A percentile compares a stretch with the other conserved stretches of the same genome.
Evolutionary conservation across 2,797 vertebrate genomes (phyloP).

Genomic region (Enoplosus armatus): DNA sequence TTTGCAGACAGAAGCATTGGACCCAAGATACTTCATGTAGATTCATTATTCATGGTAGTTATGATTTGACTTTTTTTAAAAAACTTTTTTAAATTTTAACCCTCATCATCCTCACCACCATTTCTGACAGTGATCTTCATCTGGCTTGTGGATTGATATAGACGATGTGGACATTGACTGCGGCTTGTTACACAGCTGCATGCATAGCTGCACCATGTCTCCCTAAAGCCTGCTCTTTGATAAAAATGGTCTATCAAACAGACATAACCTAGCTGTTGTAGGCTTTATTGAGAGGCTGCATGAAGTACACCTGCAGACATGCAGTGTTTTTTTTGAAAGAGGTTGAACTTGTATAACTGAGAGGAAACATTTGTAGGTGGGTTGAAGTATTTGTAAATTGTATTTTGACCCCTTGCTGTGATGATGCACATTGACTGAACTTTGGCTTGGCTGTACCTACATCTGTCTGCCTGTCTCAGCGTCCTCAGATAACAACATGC

Average conservation of each 20-base stretch:
- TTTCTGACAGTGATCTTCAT: conserved; percentile 31
- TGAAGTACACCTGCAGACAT: neutral
- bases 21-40: neutral
- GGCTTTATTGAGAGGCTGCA: neutral
- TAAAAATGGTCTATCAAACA: neutral
- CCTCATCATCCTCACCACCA: neutral
- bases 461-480: neutral
- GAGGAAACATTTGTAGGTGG: neutral
- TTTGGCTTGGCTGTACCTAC: neutral
- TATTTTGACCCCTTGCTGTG: neutral
- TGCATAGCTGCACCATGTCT: conserved; percentile 9
- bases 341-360: neutral
- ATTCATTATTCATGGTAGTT: conserved; percentile 13
- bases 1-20: neutral
- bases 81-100: too few species aligned
- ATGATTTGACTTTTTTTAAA: neutral
- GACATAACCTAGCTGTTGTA: neutral
- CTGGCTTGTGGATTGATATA: conserved; percentile 25
- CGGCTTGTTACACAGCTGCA: neutral
- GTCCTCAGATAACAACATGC: neutral
- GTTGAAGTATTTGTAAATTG: neutral
- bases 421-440: conserved; percentile 2
- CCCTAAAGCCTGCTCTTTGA: neutral
- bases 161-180: conserved; percentile 30
- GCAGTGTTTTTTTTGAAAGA: neutral